phyloP scores from a whole-genome alignment of 2,113 vertebrate species.

The Alligator sinensis region DNA sequence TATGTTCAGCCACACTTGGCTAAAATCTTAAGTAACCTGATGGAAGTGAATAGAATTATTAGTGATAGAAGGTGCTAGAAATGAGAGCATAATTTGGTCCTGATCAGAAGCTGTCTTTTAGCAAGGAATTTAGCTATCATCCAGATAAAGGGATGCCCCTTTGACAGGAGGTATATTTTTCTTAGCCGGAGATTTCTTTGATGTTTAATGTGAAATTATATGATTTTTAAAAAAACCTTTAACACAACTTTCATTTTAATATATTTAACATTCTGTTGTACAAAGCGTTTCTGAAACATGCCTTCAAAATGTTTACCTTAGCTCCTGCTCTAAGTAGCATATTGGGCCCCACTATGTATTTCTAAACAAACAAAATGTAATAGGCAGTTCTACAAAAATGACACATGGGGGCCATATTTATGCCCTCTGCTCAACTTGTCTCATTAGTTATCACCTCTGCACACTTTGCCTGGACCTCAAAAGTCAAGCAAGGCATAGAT shows the following conservation, averaged over 20 bases:
- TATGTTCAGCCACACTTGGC: neutral
- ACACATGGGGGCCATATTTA: neutral
- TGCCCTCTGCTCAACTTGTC: neutral
- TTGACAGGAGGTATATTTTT: neutral
- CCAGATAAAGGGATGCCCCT: neutral
- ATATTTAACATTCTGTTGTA: neutral
- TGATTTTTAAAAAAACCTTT: neutral
- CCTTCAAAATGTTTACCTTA: neutral
- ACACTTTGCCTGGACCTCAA: neutral
- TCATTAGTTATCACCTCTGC: neutral
- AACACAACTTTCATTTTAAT: neutral
- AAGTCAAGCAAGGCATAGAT: neutral
- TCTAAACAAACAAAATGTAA: neutral
- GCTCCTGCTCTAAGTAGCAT: neutral
- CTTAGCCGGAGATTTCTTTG: neutral
- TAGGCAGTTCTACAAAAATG: neutral
- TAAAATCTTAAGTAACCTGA: neutral
- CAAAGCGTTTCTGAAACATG: neutral
- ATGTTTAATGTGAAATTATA: neutral
- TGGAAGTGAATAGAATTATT: conserved; percentile 2
- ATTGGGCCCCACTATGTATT: neutral
- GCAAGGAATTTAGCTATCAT: neutral
- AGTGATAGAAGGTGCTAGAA: conserved; percentile 1
- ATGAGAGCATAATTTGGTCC: conserved; percentile 31
- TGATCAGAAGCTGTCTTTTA: conserved; percentile 48